Evolutionary conservation across 2,797 vertebrate species (phyloP).

Genomic region (Onychomys torridus): DNA sequence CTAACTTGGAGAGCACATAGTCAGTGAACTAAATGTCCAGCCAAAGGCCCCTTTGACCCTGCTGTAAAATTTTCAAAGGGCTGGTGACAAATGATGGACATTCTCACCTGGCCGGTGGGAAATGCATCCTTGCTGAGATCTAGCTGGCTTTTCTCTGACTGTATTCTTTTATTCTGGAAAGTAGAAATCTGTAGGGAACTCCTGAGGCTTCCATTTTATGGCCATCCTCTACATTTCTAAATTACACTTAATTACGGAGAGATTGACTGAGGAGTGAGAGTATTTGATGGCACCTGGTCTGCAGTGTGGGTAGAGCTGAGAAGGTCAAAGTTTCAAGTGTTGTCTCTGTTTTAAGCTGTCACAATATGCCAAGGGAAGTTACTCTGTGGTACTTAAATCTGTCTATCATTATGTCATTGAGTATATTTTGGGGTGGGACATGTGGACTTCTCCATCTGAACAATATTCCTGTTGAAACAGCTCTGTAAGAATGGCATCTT

Average conservation of each 20-base stretch:
- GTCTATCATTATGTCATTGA: background rate
- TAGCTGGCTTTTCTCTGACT: slow-evolving; percentile 62
- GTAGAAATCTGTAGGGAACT: background rate
- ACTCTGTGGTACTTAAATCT: background rate
- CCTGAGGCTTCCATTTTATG: background rate
- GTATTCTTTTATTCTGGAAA: background rate
- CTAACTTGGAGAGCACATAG: slow-evolving; percentile 77
- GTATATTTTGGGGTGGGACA: background rate
- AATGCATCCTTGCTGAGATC: slow-evolving; percentile 76
- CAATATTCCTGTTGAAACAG: background rate
- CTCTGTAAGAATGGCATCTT: background rate
- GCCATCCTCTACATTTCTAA: slow-evolving; percentile 8
- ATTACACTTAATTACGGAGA: slow-evolving; percentile 73
- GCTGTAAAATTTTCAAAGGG: slow-evolving; percentile 86
- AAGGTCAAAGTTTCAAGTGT: background rate
- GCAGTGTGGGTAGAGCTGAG: background rate
- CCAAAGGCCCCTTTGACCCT: slow-evolving; percentile 87
- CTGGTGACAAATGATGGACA: slow-evolving; percentile 87
- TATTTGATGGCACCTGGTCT: slow-evolving; percentile 1
- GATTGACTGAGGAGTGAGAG: slow-evolving; percentile 61
- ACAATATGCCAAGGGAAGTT: background rate
- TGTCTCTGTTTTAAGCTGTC: background rate
- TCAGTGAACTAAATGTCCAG: slow-evolving; percentile 88
- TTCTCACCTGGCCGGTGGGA: slow-evolving; percentile 79
- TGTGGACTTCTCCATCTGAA: background rate